These are phyloP conservation scores for Scomberomorus guttatus DNA, from an alignment of 2,797 vertebrate genomes.

Conservation along the genomic window DNA sequence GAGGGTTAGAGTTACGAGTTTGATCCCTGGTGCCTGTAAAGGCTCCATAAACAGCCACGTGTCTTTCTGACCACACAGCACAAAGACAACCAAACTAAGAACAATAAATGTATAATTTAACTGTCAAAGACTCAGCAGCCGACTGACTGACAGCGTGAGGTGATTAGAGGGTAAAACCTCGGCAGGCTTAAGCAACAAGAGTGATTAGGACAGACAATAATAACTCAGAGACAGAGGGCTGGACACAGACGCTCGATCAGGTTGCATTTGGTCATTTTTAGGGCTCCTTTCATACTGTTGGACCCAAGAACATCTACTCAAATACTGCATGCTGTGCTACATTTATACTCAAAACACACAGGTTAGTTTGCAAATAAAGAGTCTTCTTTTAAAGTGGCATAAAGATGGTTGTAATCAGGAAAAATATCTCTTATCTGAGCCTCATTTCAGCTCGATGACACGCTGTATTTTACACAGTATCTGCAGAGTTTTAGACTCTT, in stretches of 20 bases:
- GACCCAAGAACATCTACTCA: too few relatives aligned
- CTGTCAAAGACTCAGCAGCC: too few relatives aligned
- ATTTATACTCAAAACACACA: too few relatives aligned
- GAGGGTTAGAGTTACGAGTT: neutral
- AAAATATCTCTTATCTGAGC: too few relatives aligned
- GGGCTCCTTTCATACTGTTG: neutral
- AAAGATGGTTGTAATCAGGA: too few relatives aligned
- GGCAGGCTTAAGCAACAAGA: constrained; percentile 59
- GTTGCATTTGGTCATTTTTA: constrained; percentile 39
- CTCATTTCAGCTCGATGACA: too few relatives aligned
- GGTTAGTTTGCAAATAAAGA: neutral
- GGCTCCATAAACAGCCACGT: neutral
- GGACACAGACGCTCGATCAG: constrained; percentile 28
- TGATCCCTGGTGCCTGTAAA: neutral
- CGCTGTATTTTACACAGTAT: too few relatives aligned
- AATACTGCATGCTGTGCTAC: too few relatives aligned
- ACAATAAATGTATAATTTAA: neutral
- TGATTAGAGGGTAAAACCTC: constrained; percentile 69
- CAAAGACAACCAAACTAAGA: neutral
- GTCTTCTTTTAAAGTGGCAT: too few relatives aligned
- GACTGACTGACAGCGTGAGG: constrained; percentile 41
- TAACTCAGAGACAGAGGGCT: constrained; percentile 49
- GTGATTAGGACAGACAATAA: constrained; percentile 70
- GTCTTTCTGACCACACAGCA: neutral
- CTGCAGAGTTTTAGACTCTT: too few relatives aligned